These are phyloP conservation scores for Catostylus mosaicus DNA, from an alignment of 30 jellyfish, hydroid and myxozoan species.

Conservation along the genomic window DNA sequence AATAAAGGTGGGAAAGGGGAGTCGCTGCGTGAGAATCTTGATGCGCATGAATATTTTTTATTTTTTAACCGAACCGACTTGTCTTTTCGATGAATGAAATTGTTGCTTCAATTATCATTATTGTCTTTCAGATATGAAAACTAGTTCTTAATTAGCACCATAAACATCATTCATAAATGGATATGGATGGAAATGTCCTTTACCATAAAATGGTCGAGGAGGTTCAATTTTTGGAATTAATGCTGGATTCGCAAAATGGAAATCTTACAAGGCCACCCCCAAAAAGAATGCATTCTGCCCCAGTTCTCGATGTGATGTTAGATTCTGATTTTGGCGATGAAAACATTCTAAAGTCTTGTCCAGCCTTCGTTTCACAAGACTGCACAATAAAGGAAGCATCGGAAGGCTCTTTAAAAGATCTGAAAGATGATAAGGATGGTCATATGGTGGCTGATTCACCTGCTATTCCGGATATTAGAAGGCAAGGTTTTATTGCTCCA, in stretches of 20 bases:
- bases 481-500: too few relatives aligned
- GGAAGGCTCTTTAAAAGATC: not conserved
- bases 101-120: too few relatives aligned
- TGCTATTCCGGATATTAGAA: not conserved
- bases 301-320: not conserved
- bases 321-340: not conserved
- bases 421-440: not conserved
- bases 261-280: constrained; percentile 11
- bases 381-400: not conserved
- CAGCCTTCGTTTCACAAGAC: not conserved
- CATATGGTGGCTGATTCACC: not conserved
- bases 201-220: constrained; percentile 18
- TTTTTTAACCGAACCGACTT: too few relatives aligned
- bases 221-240: constrained; percentile 3
- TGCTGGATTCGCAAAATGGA: constrained; percentile 3
- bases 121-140: too few relatives aligned
- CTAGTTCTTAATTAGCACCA: too few relatives aligned
- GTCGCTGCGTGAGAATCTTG: too few relatives aligned
- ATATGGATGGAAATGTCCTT: not conserved
- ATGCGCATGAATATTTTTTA: too few relatives aligned
- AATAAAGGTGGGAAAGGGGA: too few relatives aligned
- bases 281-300: constrained; percentile 1
- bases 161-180: too few relatives aligned
- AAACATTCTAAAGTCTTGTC: not conserved
- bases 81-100: too few relatives aligned